phyloP scores from a whole-genome alignment of 2,888 invertebrate genomes.

The Cheilosia pagana region DNA sequence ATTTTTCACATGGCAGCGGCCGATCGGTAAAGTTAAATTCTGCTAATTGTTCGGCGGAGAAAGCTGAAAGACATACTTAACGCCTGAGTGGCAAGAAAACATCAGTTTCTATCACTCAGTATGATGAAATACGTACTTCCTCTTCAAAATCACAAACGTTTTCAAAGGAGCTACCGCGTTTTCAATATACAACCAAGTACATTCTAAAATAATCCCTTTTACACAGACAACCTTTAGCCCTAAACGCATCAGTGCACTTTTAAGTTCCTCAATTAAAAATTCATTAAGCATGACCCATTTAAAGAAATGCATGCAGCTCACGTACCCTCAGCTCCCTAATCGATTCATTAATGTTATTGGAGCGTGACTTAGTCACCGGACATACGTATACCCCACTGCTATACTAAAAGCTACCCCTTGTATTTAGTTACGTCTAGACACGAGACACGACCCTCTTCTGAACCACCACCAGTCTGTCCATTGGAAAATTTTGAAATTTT shows the following conservation, averaged over 20 bases:
- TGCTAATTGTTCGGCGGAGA: too few relatives aligned
- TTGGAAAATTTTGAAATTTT: background rate
- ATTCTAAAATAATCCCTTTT: background rate
- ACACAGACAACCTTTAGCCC: background rate
- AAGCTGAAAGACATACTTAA: too few relatives aligned
- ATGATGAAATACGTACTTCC: too few relatives aligned
- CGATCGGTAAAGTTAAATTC: too few relatives aligned
- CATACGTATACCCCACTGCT: background rate
- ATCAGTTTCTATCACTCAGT: too few relatives aligned
- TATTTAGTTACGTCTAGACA: slow-evolving; percentile 7
- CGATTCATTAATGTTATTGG: slow-evolving; percentile 5
- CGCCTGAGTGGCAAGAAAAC: too few relatives aligned
- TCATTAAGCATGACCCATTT: slow-evolving; percentile 30
- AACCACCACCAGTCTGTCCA: background rate
- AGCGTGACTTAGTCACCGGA: slow-evolving; percentile 1
- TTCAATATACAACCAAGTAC: too few relatives aligned
- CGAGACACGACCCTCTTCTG: slow-evolving; percentile 1
- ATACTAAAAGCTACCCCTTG: background rate
- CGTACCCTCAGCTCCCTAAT: background rate
- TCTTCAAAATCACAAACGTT: too few relatives aligned
- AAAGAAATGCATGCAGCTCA: background rate
- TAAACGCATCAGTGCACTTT: slow-evolving; percentile 5
- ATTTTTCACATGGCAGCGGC: too few relatives aligned
- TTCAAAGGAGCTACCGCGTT: too few relatives aligned
- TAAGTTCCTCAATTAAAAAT: slow-evolving; percentile 6